phyloP scores from a whole-genome alignment of 2,888 invertebrate species.

The Drosophila anomelani region DNA sequence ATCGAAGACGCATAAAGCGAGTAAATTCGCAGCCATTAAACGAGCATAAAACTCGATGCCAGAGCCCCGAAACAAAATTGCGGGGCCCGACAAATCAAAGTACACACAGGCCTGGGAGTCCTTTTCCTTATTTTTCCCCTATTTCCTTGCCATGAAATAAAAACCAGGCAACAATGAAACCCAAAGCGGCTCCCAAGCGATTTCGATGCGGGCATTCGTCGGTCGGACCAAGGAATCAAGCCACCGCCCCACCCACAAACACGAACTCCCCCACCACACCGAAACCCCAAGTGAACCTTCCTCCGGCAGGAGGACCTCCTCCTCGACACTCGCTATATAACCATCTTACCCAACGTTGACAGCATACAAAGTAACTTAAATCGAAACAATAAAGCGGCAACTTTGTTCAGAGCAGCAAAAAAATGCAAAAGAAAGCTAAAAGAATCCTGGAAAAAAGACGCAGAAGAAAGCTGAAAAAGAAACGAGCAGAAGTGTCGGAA shows the following conservation, averaged over 20 bases:
- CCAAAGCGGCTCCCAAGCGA: constrained; percentile 80
- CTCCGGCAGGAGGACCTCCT: constrained; percentile 7
- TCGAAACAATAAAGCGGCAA: constrained; percentile 84
- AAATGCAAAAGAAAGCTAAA: constrained; percentile 65
- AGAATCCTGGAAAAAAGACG: constrained; percentile 24
- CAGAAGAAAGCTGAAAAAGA: constrained; percentile 32
- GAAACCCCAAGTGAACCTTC: constrained; percentile 10
- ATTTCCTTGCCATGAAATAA: constrained; percentile 69
- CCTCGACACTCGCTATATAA: constrained; percentile 40
- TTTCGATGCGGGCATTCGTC: constrained; percentile 73
- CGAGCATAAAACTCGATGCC: constrained; percentile 80
- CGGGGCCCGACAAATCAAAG: constrained; percentile 75
- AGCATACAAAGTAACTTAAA: constrained; percentile 84
- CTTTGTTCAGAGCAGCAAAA: constrained; percentile 66
- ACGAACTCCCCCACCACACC: neutral
- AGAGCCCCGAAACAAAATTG: constrained; percentile 52
- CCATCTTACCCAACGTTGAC: constrained; percentile 80
- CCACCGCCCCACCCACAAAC: constrained; percentile 15
- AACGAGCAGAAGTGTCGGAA: constrained; percentile 20
- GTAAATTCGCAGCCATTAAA: constrained; percentile 82
- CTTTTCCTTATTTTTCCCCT: constrained; percentile 1
- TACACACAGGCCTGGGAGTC: constrained; percentile 74
- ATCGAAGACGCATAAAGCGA: constrained; percentile 81
- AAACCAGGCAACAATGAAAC: constrained; percentile 78
- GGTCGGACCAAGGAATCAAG: constrained; percentile 46